Evolutionary conservation across 2,888 invertebrate genomes (phyloP).

Genomic region (Lycophotia porphyrea): DNA sequence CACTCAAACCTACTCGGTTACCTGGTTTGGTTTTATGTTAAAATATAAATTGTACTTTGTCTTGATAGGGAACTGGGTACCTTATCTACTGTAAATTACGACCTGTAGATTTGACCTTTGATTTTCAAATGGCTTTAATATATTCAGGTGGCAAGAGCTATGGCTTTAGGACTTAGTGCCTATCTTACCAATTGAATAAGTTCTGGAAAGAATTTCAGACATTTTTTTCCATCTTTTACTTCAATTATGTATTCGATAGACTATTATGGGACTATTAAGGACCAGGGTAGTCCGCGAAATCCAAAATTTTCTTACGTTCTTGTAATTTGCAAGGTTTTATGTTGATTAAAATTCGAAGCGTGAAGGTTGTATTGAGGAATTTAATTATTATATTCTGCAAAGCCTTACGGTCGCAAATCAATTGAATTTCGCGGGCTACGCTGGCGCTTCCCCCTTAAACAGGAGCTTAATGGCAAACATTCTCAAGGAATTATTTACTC

Average conservation of each 20-base stretch:
- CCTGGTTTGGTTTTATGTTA: too few relatives aligned
- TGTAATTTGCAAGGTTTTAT: too few relatives aligned
- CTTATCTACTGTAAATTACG: conserved; percentile 23
- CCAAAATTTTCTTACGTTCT: too few relatives aligned
- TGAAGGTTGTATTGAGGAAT: too few relatives aligned
- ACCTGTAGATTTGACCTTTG: conserved; percentile 20
- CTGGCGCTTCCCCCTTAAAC: too few relatives aligned
- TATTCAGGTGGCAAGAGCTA: not conserved
- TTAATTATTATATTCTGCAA: too few relatives aligned
- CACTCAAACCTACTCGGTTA: not conserved
- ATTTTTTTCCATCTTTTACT: not conserved
- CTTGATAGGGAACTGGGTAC: not conserved
- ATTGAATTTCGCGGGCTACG: too few relatives aligned
- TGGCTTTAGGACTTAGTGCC: not conserved
- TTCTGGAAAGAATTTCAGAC: not conserved
- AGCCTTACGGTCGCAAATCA: too few relatives aligned
- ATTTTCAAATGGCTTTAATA: conserved; percentile 15
- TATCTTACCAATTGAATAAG: not conserved
- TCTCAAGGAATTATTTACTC: not conserved
- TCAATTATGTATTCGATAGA: too few relatives aligned
- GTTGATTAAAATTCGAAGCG: too few relatives aligned
- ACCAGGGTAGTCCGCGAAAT: too few relatives aligned
- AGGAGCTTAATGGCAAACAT: not conserved
- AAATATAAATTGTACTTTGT: conserved; percentile 1
- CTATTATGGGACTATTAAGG: too few relatives aligned